Percentiles rank a stretch among this genome's conserved stretches.
These are phyloP conservation scores for Acanthornis magna DNA, from an alignment of 2,797 vertebrate species.

Conservation along the genomic window DNA sequence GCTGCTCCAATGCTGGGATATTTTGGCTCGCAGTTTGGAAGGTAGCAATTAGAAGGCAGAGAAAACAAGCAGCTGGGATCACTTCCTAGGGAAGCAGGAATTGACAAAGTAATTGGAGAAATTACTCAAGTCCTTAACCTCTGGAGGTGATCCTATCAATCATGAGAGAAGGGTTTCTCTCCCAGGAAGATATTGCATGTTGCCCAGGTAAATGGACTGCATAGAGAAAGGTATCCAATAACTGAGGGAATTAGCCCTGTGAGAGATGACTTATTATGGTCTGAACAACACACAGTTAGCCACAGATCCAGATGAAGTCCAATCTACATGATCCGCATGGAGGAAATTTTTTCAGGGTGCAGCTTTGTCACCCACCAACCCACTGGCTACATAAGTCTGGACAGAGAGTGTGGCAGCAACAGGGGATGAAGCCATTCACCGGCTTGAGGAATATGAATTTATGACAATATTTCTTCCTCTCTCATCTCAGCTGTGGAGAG, in stretches of 20 bases:
- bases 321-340: neutral
- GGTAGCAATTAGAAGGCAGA: neutral
- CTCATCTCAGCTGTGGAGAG: neutral
- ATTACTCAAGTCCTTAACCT: neutral
- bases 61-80: neutral
- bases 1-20: fast-evolving
- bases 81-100: neutral
- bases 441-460: neutral
- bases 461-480: neutral
- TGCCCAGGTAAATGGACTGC: neutral
- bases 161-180: neutral
- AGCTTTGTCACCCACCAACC: neutral
- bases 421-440: neutral
- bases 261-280: neutral
- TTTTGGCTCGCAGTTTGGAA: neutral
- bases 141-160: neutral
- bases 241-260: neutral
- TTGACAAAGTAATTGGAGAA: neutral
- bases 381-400: neutral
- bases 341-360: neutral
- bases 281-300: neutral
- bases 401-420: neutral
- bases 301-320: neutral
- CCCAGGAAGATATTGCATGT: neutral
- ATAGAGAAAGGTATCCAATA: neutral